Base-by-base conservation (phyloP, 2,113 vertebrate species). In the Furnarius figulus region DNA sequence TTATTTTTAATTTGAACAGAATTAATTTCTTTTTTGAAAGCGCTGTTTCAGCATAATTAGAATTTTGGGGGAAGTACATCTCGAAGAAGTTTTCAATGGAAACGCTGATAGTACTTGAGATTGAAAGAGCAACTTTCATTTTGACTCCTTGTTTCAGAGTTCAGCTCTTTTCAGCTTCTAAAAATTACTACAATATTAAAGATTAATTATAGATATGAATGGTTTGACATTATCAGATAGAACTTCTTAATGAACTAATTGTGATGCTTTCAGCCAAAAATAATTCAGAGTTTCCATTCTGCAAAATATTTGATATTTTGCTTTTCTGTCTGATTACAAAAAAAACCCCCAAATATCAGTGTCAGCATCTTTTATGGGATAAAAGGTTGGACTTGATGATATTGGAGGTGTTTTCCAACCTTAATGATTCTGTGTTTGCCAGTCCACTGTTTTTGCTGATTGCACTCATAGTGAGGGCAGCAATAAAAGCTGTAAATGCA, bases 141-240 rank as follows among this genome's bases (percentile, higher is more conserved):
- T 92, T 97, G 92, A 97, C 92, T 95, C 82, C 39, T 46, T 30
- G 55, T 84, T 92, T 95, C 94, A 78, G 76, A 78, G 42, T 75
- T 90, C 62, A 81, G 77, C 55, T 74, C 74, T 63, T 68, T 85
- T 80, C 70, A 83, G 73, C 65, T 86, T 96, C 94, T 95, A 84
- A 97, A 95, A 90, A 92, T 93, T 94, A 82, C 70, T 44, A 9
- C 1, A 0, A 31, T 94, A 96, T 95, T 90, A 90, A 71, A 90
- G 83, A 96, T 96, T 95, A 86, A 92, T 96, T 89, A 89, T 78
- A 92, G 94, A 89, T 95, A 90, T 89, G 89, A 92, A 92, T 93
- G 76, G 75, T 40, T 86, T 95, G 92, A 95, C 91, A 92, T 96
- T 96, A 96, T 84, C 80, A 89, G 73, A 44, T 44, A 90, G 76